These are phyloP conservation scores for Agriopis aurantiaria DNA, from an alignment of 2,888 invertebrate genomes.

Conservation along the genomic window DNA sequence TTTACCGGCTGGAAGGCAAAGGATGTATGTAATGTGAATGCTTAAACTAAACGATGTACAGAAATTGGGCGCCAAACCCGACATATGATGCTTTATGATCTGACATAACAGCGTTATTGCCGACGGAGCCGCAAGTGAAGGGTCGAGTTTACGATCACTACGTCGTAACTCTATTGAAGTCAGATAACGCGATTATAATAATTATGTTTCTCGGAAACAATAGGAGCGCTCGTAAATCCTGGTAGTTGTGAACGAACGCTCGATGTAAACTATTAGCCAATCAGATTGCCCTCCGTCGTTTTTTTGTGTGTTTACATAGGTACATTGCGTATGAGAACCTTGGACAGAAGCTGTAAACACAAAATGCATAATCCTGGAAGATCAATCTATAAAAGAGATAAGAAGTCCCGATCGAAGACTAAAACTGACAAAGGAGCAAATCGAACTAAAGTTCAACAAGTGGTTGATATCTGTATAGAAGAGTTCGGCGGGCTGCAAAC, in stretches of 20 bases:
- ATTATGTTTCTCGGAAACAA: slow-evolving; percentile 34
- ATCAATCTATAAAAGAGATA: background rate
- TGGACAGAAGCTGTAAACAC: background rate
- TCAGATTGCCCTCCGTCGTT: background rate
- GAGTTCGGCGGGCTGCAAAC: slow-evolving; percentile 43
- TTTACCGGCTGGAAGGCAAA: slow-evolving; percentile 14
- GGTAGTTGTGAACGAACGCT: slow-evolving; percentile 7
- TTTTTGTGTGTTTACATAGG: background rate
- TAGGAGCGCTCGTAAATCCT: slow-evolving; percentile 21
- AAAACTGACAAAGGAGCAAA: slow-evolving; percentile 38
- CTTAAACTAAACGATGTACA: slow-evolving; percentile 27
- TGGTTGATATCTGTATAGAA: slow-evolving; percentile 46
- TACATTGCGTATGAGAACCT: slow-evolving; percentile 1
- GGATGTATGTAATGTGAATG: slow-evolving; percentile 15
- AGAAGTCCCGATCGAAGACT: slow-evolving; percentile 13
- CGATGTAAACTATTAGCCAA: slow-evolving; percentile 8
- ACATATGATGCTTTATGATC: slow-evolving; percentile 40
- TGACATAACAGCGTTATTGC: slow-evolving; percentile 41
- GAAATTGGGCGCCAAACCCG: slow-evolving; percentile 34
- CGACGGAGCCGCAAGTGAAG: slow-evolving; percentile 36
- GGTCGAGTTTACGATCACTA: slow-evolving; percentile 43
- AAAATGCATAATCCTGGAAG: background rate
- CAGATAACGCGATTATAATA: slow-evolving; percentile 37
- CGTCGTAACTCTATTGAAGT: slow-evolving; percentile 44
- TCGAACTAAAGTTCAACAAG: slow-evolving; percentile 50